phyloP scores from a whole-genome alignment of 1,140 invertebrate species.

The Hetaerina americana region DNA sequence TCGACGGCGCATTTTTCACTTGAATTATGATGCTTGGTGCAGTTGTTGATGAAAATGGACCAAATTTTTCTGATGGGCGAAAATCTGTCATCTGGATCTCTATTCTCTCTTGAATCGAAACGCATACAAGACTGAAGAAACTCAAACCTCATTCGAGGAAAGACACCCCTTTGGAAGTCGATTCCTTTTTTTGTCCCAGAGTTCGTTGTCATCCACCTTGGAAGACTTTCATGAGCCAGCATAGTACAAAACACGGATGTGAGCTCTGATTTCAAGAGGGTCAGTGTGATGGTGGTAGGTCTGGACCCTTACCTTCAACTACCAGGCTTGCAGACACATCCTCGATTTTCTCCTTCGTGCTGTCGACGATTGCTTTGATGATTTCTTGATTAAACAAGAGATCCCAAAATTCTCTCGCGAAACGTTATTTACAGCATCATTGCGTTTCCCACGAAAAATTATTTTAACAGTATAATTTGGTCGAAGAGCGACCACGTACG shows the following conservation, averaged over 20 bases:
- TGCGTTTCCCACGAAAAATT: constrained; percentile 9
- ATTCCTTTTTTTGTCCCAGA: constrained; percentile 12
- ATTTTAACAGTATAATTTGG: too few species aligned
- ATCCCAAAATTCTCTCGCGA: too few species aligned
- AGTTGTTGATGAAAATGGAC: neutral
- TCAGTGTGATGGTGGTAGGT: constrained; percentile 13
- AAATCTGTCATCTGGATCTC: too few species aligned
- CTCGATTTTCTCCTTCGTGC: constrained; percentile 12
- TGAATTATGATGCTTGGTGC: neutral
- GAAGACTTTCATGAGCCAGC: constrained; percentile 13
- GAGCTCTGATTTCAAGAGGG: constrained; percentile 10
- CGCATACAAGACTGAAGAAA: too few species aligned
- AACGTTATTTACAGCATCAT: too few species aligned
- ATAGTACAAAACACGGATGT: constrained; percentile 12
- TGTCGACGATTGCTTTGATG: too few species aligned
- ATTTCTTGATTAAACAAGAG: constrained; percentile 10
- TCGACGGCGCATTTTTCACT: neutral
- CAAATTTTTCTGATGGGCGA: too few species aligned
- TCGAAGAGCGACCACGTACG: neutral
- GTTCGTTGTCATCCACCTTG: constrained; percentile 7
- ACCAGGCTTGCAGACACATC: constrained; percentile 2
- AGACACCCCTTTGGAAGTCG: neutral
- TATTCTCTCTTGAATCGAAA: too few species aligned
- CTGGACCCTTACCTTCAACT: constrained; percentile 4
- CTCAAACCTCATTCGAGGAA: too few species aligned